phyloP scores from a whole-genome alignment of 2,797 vertebrate genomes.

The Strix occidentalis region DNA sequence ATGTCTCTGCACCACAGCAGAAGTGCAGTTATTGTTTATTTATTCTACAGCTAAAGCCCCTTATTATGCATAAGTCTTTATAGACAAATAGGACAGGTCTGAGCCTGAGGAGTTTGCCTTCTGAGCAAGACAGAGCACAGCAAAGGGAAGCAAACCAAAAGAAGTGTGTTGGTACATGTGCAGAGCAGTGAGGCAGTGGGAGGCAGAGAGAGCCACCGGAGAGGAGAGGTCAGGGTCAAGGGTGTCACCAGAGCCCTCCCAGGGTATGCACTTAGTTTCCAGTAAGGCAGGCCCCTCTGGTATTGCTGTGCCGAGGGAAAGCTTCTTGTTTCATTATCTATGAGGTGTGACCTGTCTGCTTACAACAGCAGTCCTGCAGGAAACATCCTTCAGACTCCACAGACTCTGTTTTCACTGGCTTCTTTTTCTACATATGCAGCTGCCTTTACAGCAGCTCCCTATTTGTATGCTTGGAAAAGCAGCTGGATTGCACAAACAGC shows the following conservation, averaged over 20 bases:
- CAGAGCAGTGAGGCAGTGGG: neutral
- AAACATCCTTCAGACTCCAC: neutral
- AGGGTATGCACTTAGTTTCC: neutral
- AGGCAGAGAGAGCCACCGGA: neutral
- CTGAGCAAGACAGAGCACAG: constrained; percentile 12
- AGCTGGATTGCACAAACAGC: neutral
- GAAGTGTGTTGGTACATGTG: neutral
- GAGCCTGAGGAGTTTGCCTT: constrained; percentile 50
- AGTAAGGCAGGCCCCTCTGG: neutral
- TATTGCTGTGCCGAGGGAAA: neutral
- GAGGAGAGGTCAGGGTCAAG: neutral
- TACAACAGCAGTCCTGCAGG: neutral
- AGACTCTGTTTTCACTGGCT: neutral
- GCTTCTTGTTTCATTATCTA: neutral
- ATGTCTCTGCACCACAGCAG: neutral
- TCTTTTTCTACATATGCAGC: neutral
- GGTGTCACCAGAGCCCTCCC: neutral
- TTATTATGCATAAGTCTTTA: constrained; percentile 17
- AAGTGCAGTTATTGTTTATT: constrained; percentile 28
- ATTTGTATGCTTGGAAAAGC: neutral
- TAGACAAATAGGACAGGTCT: constrained; percentile 45
- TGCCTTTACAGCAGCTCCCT: neutral
- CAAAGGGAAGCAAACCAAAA: neutral
- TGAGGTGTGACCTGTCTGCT: neutral
- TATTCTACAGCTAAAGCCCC: constrained; percentile 6